A percentile compares a stretch with the other conserved stretches of the same genome.
Evolutionary conservation across 2,113 vertebrate species (phyloP).

Genomic region (Grammomys dolichurus): DNA sequence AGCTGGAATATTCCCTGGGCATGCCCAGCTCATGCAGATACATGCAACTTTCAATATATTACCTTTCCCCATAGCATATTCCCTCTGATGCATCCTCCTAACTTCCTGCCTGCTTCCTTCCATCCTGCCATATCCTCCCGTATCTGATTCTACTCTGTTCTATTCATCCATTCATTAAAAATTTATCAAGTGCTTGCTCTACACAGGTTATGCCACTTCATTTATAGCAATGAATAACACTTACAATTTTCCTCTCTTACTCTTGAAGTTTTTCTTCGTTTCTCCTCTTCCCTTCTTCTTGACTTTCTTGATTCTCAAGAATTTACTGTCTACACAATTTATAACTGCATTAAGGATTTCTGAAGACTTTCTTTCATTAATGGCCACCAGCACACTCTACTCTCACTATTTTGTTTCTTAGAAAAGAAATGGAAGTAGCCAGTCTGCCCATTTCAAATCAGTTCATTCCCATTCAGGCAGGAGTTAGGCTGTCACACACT

Average conservation of each 20-base stretch:
- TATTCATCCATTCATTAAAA: background rate
- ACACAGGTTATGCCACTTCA: accelerated
- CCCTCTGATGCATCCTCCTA: background rate
- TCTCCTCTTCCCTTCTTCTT: background rate
- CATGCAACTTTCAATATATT: background rate
- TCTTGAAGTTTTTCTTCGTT: background rate
- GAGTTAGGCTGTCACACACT: background rate
- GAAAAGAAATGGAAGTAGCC: constrained; percentile 22
- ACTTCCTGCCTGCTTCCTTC: background rate
- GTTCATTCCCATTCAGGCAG: constrained; percentile 64
- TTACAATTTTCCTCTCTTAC: background rate
- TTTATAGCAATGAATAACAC: too few relatives aligned
- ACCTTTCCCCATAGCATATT: accelerated
- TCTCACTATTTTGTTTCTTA: constrained; percentile 9
- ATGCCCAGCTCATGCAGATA: background rate
- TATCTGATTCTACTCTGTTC: background rate
- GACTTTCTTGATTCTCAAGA: background rate
- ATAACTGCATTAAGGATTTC: constrained; percentile 28
- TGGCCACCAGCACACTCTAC: background rate
- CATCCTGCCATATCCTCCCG: background rate
- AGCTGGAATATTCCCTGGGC: background rate
- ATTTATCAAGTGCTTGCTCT: background rate
- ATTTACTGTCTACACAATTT: constrained; percentile 23
- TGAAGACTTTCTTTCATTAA: constrained; percentile 53
- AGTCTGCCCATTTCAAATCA: constrained; percentile 57